phyloP scores from a whole-genome alignment of 2,888 invertebrate genomes.

The Hymenopus coronatus region DNA sequence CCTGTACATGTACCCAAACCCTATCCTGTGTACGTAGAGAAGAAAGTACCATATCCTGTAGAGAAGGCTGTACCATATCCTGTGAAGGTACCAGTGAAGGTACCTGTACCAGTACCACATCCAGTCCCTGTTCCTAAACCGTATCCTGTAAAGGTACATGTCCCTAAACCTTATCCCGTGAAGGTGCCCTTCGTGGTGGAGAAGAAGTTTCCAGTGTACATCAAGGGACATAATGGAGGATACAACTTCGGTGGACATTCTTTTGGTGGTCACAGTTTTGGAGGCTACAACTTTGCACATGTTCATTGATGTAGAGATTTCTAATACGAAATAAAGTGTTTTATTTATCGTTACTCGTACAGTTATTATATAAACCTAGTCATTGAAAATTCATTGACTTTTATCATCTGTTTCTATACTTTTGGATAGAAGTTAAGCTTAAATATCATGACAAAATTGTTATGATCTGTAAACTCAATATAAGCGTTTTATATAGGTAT shows the following conservation, averaged over 20 bases:
- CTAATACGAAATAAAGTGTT: too few species aligned
- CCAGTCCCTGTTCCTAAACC: neutral
- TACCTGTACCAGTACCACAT: neutral
- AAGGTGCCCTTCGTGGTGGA: conserved; percentile 2
- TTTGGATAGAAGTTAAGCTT: too few species aligned
- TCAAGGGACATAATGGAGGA: neutral
- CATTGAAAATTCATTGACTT: too few species aligned
- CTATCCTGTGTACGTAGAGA: neutral
- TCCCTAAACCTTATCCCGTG: conserved; percentile 4
- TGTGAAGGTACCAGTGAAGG: neutral
- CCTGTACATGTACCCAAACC: neutral
- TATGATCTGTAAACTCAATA: too few species aligned
- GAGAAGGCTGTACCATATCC: neutral
- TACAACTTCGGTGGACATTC: neutral
- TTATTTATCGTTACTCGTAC: too few species aligned
- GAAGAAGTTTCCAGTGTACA: neutral
- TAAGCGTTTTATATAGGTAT: too few species aligned
- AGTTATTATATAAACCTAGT: too few species aligned
- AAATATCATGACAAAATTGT: too few species aligned
- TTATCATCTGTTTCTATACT: too few species aligned
- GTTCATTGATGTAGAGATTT: too few species aligned
- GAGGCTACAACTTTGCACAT: neutral
- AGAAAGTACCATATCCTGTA: too few species aligned
- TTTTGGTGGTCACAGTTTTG: neutral
- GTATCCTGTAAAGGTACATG: neutral